These are phyloP conservation scores for Enteromius unitaeniatus DNA, from an alignment of 2,797 vertebrate genomes.

Conservation along the genomic window DNA sequence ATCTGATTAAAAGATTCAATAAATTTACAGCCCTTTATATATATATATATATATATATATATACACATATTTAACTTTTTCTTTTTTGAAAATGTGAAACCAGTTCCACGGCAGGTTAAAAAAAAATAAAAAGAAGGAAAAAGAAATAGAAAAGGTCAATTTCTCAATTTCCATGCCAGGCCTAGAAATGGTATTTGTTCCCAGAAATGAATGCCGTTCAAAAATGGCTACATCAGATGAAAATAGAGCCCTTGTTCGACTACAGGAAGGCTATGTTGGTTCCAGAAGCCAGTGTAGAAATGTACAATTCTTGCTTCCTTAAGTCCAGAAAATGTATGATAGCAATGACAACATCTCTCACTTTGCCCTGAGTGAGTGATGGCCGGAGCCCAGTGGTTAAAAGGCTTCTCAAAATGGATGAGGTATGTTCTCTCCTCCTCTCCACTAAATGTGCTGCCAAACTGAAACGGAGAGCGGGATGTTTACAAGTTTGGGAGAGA, in stretches of 20 bases:
- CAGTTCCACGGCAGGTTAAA: background rate
- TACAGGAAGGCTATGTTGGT: background rate
- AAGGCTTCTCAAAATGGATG: conserved; percentile 67
- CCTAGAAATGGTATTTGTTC: background rate
- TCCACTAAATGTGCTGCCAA: conserved; percentile 70
- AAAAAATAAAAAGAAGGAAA: background rate
- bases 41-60: too few relatives aligned
- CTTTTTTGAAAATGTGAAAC: background rate
- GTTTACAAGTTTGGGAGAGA: conserved; percentile 78
- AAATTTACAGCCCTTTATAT: too few relatives aligned
- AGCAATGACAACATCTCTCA: conserved; percentile 18
- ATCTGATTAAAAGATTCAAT: too few relatives aligned
- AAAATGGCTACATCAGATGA: background rate
- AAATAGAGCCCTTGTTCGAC: background rate
- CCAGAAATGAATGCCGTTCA: background rate
- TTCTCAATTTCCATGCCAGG: background rate
- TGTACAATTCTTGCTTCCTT: background rate
- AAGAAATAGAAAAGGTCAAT: background rate
- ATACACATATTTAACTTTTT: too few relatives aligned
- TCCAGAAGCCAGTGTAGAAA: background rate
- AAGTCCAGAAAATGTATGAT: background rate
- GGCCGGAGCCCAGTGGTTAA: conserved; percentile 15
- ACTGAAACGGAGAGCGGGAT: conserved; percentile 75
- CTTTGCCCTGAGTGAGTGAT: conserved; percentile 17
- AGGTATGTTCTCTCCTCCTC: conserved; percentile 72